Percentiles rank a stretch among this genome's conserved stretches.
phyloP scores from a whole-genome alignment of 2,113 vertebrate genomes.

The Callionymus lyra region DNA sequence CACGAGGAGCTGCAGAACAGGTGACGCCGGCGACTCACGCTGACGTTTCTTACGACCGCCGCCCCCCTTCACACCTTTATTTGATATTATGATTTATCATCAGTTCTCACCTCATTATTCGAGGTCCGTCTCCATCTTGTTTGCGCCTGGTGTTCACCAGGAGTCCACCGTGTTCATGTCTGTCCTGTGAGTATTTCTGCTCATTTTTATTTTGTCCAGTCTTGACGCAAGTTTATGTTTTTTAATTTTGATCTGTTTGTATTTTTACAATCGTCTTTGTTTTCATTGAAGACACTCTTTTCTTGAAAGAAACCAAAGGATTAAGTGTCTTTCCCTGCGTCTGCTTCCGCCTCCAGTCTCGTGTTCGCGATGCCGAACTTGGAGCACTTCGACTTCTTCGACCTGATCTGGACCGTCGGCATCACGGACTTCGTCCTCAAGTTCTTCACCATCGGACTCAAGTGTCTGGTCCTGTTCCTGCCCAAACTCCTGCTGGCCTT shows the following conservation, averaged over 20 bases:
- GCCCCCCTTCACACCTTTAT: slow-evolving; percentile 6
- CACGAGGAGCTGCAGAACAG: slow-evolving; percentile 90
- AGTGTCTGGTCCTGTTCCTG: slow-evolving; percentile 85
- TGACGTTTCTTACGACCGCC: slow-evolving; percentile 2
- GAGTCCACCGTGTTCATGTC: slow-evolving; percentile 53
- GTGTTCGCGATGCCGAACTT: slow-evolving; percentile 90
- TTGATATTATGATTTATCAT: slow-evolving; percentile 7
- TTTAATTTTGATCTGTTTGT: background rate
- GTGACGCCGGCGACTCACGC: slow-evolving; percentile 41
- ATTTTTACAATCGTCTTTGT: slow-evolving; percentile 4
- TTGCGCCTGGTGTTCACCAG: slow-evolving; percentile 61
- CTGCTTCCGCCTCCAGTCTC: slow-evolving; percentile 73
- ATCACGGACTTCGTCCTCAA: slow-evolving; percentile 94
- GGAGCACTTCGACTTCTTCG: slow-evolving; percentile 85
- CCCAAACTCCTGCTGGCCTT: slow-evolving; percentile 89
- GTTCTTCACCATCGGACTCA: slow-evolving; percentile 85
- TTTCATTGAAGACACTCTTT: no score
- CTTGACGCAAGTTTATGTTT: background rate
- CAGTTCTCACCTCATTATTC: no score
- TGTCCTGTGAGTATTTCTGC: slow-evolving; percentile 76
- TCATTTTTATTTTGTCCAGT: slow-evolving; percentile 12
- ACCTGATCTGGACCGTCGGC: slow-evolving; percentile 92
- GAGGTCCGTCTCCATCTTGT: slow-evolving; percentile 14
- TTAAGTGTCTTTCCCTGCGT: background rate
- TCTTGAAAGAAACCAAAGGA: background rate